phyloP scores from a whole-genome alignment of 2,888 invertebrate genomes.

The Epistrophe grossulariae region DNA sequence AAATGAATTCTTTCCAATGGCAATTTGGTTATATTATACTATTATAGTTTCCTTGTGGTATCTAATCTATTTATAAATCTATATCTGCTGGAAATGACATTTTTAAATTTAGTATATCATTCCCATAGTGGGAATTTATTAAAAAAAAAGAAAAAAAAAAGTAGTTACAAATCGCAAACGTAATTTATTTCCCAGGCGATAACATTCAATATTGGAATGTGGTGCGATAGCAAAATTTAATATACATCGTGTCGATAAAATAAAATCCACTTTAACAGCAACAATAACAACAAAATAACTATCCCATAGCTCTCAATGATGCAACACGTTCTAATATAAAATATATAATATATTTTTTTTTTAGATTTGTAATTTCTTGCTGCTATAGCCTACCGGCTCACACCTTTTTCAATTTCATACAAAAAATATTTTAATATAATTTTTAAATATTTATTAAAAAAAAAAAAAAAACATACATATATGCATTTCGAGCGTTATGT shows the following conservation, averaged over 20 bases:
- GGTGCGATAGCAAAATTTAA: slow-evolving; percentile 56
- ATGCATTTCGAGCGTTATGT: slow-evolving; percentile 53
- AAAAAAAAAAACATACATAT: slow-evolving; percentile 14
- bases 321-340: slow-evolving; percentile 26
- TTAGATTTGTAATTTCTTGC: background rate
- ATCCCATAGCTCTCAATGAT: background rate
- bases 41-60: too few species aligned
- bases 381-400: slow-evolving; percentile 5
- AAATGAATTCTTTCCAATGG: too few species aligned
- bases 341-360: background rate
- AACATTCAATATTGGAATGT: slow-evolving; percentile 59
- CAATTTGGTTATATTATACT: too few species aligned
- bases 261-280: slow-evolving; percentile 3
- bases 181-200: slow-evolving; percentile 44
- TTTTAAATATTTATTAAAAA: slow-evolving; percentile 12
- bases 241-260: slow-evolving; percentile 30
- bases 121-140: background rate
- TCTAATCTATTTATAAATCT: too few species aligned
- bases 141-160: background rate
- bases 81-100: background rate
- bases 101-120: background rate
- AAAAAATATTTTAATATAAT: slow-evolving; percentile 11
- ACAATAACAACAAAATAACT: background rate
- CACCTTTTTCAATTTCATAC: slow-evolving; percentile 39
- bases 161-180: background rate